Base-by-base conservation (phyloP, 2,888 invertebrate genomes). In the Orgyia antiqua region DNA sequence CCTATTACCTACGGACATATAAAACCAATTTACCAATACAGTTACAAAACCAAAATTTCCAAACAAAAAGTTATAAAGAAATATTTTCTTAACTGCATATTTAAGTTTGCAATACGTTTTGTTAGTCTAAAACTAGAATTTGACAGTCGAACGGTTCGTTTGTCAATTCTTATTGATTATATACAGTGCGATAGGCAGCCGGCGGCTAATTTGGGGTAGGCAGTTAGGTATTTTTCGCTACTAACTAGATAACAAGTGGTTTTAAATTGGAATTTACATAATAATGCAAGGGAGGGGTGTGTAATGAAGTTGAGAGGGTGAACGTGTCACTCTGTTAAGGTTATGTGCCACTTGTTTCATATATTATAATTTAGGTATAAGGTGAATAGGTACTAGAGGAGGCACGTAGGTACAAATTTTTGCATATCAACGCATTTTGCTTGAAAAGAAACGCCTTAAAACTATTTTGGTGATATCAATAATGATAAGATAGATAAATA, bases 221-320 rank as follows among this genome's bases (percentile, higher is more conserved):
- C 64, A 64, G 63, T 65, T 80, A 83, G 82, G 79, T 79, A 83
- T 86, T 86, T 83, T 80, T 83, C 74, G 72, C 65, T 64, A 59
- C 79, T 86, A 86, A 86, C 84, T 84, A 84, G 82, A 82, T 86
- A 86, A 86, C 84, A 82, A 86, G 84, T 84, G 84, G 84, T 79
- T 84, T 83, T 70, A 82, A 86, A 86, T 86, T 84, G 78, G 69
- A 71, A 84, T 86, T 77, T 84, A 74, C 84, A 86, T 86, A 79
- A 82, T 82, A 80, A 83, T 80, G 68, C 49, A 62, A 37, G 40
- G 45, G 58, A 59, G 63, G 54, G 67, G 64, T 46, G 59, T 56
- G 45, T 66, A 67, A 69, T 64, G 56, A 62, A 60, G 63, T 68
- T 61, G 61, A 31, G 53, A 56, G 64, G 66, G 61, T 47, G 58